phyloP scores from a whole-genome alignment of 2,888 invertebrate genomes.

The Meteorus cinctellus region DNA sequence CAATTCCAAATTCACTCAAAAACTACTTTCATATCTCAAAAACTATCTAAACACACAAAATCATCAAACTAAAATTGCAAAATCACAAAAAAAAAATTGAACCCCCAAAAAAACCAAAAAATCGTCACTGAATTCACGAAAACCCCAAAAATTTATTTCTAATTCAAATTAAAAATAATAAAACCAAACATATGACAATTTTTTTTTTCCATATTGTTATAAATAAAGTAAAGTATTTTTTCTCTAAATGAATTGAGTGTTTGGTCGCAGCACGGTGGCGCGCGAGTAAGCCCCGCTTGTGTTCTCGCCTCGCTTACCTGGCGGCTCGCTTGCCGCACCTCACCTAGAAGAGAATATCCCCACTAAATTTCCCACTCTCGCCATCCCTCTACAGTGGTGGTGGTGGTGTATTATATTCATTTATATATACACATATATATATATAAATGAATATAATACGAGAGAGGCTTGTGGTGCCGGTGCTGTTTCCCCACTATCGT shows the following conservation, averaged over 20 bases:
- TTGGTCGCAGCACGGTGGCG: constrained; percentile 58
- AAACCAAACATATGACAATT: background rate
- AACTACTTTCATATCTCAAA: no score
- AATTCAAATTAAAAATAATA: no score
- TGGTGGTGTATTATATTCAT: no score
- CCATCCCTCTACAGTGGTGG: background rate
- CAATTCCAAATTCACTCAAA: no score
- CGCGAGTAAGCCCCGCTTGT: constrained; percentile 71
- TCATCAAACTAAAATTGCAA: no score
- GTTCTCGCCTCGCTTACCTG: constrained; percentile 68
- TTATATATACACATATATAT: no score
- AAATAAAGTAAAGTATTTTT: no score
- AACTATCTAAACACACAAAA: no score
- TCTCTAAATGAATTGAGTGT: constrained; percentile 25
- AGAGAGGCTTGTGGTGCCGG: background rate
- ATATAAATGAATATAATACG: background rate
- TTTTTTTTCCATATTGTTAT: constrained; percentile 17
- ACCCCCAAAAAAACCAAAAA: no score
- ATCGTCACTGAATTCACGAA: no score
- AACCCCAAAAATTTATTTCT: no score
- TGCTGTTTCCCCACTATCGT: background rate
- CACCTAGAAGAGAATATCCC: constrained; percentile 65
- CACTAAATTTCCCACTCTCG: constrained; percentile 64
- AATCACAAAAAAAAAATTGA: no score
- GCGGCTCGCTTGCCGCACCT: constrained; percentile 61